Percentiles rank a stretch among this genome's conserved stretches.
phyloP scores from a whole-genome alignment of 2,888 invertebrate genomes.

The Athalia cordata region DNA sequence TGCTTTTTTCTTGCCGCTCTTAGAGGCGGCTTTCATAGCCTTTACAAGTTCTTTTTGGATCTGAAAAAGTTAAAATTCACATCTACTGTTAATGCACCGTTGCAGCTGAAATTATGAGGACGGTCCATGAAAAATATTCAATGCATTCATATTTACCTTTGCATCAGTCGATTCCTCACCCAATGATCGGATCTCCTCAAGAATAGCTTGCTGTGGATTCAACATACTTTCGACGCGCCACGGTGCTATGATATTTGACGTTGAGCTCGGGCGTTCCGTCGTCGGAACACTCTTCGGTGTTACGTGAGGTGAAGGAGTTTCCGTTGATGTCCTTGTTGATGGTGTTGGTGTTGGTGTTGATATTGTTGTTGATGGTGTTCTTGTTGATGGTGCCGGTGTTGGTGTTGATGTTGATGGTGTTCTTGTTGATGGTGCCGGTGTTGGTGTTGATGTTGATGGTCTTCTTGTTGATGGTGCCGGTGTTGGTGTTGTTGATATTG shows the following conservation, averaged over 20 bases:
- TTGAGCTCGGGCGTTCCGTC: neutral
- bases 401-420: conserved; percentile 38
- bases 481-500: conserved; percentile 41
- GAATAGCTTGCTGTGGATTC: conserved; percentile 61
- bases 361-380: neutral
- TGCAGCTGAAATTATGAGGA: conserved; percentile 1
- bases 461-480: no score
- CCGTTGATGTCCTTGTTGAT: neutral
- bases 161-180: conserved; percentile 60
- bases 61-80: conserved; percentile 49
- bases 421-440: neutral
- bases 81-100: neutral
- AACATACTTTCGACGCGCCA: conserved; percentile 45
- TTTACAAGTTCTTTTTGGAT: conserved; percentile 64
- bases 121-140: conserved; percentile 3
- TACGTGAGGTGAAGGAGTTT: neutral
- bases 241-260: neutral
- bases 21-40: conserved; percentile 63
- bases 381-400: neutral
- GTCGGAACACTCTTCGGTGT: neutral
- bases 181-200: conserved; percentile 63
- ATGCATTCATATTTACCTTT: conserved; percentile 52
- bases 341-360: neutral
- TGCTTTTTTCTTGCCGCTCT: neutral
- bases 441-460: no score